Evolutionary conservation across 2,888 invertebrate genomes (phyloP).

Genomic region (Pachydiplax longipennis): DNA sequence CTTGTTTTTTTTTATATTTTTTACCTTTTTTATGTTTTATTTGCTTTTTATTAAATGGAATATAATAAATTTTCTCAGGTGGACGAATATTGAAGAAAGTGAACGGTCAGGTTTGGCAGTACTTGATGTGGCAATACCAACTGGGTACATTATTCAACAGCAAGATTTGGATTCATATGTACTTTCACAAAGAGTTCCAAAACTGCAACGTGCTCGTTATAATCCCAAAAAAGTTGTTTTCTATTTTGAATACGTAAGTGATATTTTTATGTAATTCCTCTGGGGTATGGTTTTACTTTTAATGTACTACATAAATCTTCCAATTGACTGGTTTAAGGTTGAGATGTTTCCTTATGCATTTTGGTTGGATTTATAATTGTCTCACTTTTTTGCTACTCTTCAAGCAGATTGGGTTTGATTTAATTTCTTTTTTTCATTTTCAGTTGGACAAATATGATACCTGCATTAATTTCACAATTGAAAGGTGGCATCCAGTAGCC

Average conservation of each 20-base stretch:
- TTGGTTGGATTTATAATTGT: neutral
- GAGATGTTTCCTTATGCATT: too few relatives aligned
- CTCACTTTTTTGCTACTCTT: neutral
- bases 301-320: too few relatives aligned
- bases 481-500: constrained; percentile 95
- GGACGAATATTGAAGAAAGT: constrained; percentile 80
- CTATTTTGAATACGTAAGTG: constrained; percentile 91
- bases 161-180: constrained; percentile 88
- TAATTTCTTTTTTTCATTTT: constrained; percentile 52
- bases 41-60: too few relatives aligned
- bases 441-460: constrained; percentile 84
- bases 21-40: too few relatives aligned
- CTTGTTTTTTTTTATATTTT: too few relatives aligned
- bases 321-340: too few relatives aligned
- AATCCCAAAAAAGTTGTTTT: constrained; percentile 83
- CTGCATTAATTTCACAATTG: constrained; percentile 91
- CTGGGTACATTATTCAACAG: constrained; percentile 90
- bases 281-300: neutral
- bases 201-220: constrained; percentile 85
- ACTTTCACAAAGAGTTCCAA: constrained; percentile 76
- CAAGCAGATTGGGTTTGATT: neutral
- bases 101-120: constrained; percentile 88
- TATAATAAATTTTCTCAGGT: constrained; percentile 63
- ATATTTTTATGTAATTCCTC: neutral
- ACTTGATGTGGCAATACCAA: constrained; percentile 85